These are phyloP conservation scores for Linepithema humile DNA, from an alignment of 1,140 invertebrate species.

Conservation along the genomic window DNA sequence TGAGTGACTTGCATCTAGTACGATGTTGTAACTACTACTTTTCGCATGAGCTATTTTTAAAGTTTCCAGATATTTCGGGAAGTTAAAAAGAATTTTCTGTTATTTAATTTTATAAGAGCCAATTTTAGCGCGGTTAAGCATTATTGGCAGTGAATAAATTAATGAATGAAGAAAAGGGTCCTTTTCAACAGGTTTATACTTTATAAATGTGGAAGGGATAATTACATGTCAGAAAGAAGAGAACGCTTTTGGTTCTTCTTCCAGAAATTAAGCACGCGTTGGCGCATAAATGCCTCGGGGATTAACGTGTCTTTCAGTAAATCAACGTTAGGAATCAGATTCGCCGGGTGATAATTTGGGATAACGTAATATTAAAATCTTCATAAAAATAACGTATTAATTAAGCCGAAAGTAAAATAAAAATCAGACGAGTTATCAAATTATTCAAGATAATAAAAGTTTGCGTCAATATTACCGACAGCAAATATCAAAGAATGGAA, in stretches of 20 bases:
- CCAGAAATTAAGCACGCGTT: background rate
- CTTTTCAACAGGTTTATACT: background rate
- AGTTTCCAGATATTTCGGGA: background rate
- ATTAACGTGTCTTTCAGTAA: background rate
- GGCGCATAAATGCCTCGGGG: background rate
- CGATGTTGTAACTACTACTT: background rate
- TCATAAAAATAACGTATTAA: background rate
- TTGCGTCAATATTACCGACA: background rate
- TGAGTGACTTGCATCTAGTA: background rate
- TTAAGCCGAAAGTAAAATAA: background rate
- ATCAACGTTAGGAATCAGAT: background rate
- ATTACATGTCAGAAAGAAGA: conserved; percentile 24
- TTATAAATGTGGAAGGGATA: background rate
- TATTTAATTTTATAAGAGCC: no score
- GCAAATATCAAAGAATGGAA: background rate
- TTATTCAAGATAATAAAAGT: background rate
- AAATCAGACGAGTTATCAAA: no score
- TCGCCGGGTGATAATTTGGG: background rate
- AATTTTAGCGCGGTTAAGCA: no score
- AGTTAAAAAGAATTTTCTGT: background rate
- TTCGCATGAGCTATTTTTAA: background rate
- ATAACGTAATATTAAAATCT: background rate
- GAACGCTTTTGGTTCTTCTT: background rate
- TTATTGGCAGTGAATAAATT: no score
- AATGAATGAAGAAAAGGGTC: background rate